Evolutionary conservation across 2,888 invertebrate species (phyloP).

Genomic region (Steinernema hermaphroditum): DNA sequence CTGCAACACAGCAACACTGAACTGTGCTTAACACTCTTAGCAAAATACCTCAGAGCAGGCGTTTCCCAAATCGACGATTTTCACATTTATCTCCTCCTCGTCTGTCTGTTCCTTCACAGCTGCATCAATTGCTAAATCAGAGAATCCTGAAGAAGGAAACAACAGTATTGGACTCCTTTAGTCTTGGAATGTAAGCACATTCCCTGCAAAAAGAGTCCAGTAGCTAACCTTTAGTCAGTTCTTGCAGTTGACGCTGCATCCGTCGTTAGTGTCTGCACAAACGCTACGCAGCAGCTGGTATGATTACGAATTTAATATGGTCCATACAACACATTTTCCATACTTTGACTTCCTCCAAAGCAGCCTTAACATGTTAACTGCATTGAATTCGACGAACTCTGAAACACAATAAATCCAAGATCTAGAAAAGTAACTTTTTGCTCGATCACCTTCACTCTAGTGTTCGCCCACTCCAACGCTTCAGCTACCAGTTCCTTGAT

Average conservation of each 20-base stretch:
- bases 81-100: constrained; percentile 12
- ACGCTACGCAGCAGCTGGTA: constrained; percentile 68
- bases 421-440: constrained; percentile 69
- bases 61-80: constrained; percentile 94
- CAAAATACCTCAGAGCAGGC: constrained; percentile 82
- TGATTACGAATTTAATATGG: no score
- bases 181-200: no score
- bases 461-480: constrained; percentile 88
- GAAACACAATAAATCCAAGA: no score
- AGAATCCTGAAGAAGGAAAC: background rate
- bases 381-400: constrained; percentile 15
- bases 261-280: constrained; percentile 85
- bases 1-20: constrained; percentile 48
- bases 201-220: no score
- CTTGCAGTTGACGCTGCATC: constrained; percentile 67
- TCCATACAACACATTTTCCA: no score
- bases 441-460: constrained; percentile 88
- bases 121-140: constrained; percentile 8
- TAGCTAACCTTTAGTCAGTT: background rate
- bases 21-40: constrained; percentile 36
- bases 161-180: no score
- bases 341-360: constrained; percentile 96
- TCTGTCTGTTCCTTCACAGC: background rate
- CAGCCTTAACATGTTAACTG: constrained; percentile 86
- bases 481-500: constrained; percentile 84